These are phyloP conservation scores for Eciton burchellii DNA, from an alignment of 1,140 invertebrate genomes.

Conservation along the genomic window DNA sequence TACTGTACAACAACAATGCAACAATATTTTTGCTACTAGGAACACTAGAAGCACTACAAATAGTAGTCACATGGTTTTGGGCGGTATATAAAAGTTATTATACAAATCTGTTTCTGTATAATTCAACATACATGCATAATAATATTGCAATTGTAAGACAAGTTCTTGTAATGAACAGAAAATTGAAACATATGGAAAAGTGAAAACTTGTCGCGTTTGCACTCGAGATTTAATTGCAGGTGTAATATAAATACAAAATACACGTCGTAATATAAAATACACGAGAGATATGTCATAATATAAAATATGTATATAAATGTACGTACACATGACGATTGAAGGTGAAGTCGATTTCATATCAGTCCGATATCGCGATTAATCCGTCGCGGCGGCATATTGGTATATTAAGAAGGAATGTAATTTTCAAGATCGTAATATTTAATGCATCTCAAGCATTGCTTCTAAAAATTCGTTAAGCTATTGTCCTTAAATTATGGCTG, in stretches of 20 bases:
- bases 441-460: conserved; percentile 20
- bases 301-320: conserved; percentile 2
- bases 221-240: conserved; percentile 15
- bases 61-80: conserved; percentile 16
- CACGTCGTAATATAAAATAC: conserved; percentile 9
- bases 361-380: background rate
- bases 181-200: background rate
- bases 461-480: conserved; percentile 10
- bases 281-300: background rate
- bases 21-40: conserved; percentile 13
- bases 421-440: background rate
- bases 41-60: conserved; percentile 1
- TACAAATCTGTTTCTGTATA: conserved; percentile 31
- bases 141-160: conserved; percentile 11
- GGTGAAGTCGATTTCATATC: background rate
- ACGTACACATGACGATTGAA: background rate
- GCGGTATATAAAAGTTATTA: background rate
- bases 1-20: background rate
- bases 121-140: background rate
- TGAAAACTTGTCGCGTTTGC: background rate
- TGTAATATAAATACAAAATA: background rate
- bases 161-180: background rate
- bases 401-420: conserved; percentile 12
- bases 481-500: conserved; percentile 13
- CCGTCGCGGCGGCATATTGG: background rate